These are phyloP conservation scores for Tuta absoluta DNA, from an alignment of 2,888 invertebrate genomes.

Conservation along the genomic window DNA sequence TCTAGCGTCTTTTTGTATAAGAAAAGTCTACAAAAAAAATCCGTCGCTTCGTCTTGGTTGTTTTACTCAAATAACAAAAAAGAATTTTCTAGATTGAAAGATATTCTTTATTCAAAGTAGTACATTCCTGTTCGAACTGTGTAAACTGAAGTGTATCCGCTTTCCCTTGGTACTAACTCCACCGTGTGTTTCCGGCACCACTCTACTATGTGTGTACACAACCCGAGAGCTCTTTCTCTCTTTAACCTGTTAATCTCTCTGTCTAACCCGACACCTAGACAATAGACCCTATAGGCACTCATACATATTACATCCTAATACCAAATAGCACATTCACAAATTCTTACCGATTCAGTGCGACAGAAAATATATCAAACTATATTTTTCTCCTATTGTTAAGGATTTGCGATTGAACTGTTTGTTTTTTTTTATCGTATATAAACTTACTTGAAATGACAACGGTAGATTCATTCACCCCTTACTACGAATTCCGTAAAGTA, in stretches of 20 bases:
- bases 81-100: no score
- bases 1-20: neutral
- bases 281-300: constrained; percentile 38
- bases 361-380: neutral
- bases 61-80: no score
- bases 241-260: constrained; percentile 57
- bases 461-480: neutral
- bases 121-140: neutral
- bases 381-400: neutral
- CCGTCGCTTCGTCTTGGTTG: no score
- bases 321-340: neutral
- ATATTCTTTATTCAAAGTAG: neutral
- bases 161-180: constrained; percentile 38
- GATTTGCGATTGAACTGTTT: neutral
- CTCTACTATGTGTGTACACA: constrained; percentile 42
- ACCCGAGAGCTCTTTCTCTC: constrained; percentile 66
- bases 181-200: constrained; percentile 33
- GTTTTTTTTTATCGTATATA: no score
- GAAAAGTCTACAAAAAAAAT: no score
- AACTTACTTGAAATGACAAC: neutral
- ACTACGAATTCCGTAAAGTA: neutral
- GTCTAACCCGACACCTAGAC: constrained; percentile 47
- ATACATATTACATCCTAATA: constrained; percentile 23
- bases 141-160: constrained; percentile 31
- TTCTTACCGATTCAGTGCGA: neutral